phyloP scores from a whole-genome alignment of 2,797 vertebrate species.

The Decapterus maruadsi region DNA sequence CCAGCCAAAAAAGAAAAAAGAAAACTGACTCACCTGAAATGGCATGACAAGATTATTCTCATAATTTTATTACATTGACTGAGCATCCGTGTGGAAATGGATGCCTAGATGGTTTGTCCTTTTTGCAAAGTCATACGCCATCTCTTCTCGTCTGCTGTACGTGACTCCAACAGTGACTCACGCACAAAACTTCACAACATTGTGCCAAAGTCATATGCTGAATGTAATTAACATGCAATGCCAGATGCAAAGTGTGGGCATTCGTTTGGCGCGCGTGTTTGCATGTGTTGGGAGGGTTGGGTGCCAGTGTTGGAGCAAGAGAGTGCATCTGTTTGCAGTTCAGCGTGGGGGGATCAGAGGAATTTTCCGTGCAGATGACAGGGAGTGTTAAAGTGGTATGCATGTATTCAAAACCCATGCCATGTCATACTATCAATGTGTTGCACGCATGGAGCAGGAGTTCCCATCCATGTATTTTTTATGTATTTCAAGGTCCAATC shows the following conservation, averaged over 20 bases:
- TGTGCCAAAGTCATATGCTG: constrained; percentile 72
- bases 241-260: constrained; percentile 46
- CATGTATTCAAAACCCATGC: background rate
- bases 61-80: constrained; percentile 40
- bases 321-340: constrained; percentile 41
- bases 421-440: background rate
- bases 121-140: constrained; percentile 48
- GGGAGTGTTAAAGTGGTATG: background rate
- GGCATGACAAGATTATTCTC: constrained; percentile 25
- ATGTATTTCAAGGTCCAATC: background rate
- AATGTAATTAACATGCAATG: constrained; percentile 52
- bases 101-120: constrained; percentile 30
- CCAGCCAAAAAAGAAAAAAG: background rate
- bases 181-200: constrained; percentile 57
- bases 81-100: constrained; percentile 22
- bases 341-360: background rate
- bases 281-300: constrained; percentile 12
- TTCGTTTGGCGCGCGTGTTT: constrained; percentile 4
- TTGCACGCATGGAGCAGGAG: background rate
- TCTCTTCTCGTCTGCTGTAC: constrained; percentile 42
- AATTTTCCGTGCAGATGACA: constrained; percentile 4
- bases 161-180: constrained; percentile 61
- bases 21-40: constrained; percentile 42
- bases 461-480: background rate
- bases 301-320: constrained; percentile 17